phyloP scores from a whole-genome alignment of 2,797 vertebrate species.

The Pantherophis alleghaniensis region DNA sequence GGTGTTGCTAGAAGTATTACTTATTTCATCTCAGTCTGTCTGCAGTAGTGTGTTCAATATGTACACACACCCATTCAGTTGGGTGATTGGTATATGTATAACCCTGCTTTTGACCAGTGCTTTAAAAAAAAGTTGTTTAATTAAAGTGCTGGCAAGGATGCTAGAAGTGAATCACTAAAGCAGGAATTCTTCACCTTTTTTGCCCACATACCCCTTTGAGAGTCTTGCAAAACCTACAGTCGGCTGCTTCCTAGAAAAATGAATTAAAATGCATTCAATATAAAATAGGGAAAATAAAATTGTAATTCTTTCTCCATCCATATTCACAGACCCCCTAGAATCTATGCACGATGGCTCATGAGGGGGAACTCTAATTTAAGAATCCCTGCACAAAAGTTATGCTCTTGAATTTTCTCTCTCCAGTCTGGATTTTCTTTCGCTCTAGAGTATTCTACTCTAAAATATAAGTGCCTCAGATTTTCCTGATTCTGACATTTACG shows the following conservation, averaged over 20 bases:
- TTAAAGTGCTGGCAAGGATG: background rate
- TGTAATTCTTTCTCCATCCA: background rate
- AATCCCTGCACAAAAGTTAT: background rate
- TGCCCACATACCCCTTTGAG: background rate
- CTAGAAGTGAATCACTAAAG: background rate
- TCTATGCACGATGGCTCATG: background rate
- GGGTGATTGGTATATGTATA: background rate
- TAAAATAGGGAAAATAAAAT: background rate
- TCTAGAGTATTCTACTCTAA: background rate
- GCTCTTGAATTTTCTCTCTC: background rate
- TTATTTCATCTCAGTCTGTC: slow-evolving; percentile 4
- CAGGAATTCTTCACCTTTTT: background rate
- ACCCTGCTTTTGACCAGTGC: background rate
- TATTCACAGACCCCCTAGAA: background rate
- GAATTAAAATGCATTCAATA: background rate
- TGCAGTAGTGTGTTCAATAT: background rate
- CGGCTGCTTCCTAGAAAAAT: background rate
- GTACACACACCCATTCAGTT: background rate
- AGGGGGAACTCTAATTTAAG: background rate
- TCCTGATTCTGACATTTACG: background rate
- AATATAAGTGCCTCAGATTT: background rate
- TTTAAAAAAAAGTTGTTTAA: background rate
- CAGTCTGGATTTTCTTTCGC: background rate
- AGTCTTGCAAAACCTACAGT: background rate
- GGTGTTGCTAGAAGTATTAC: slow-evolving; percentile 3